A percentile compares a stretch with the other conserved stretches of the same genome.
These are phyloP conservation scores for Anniella stebbinsi DNA, from an alignment of 2,797 vertebrate genomes.

Conservation along the genomic window DNA sequence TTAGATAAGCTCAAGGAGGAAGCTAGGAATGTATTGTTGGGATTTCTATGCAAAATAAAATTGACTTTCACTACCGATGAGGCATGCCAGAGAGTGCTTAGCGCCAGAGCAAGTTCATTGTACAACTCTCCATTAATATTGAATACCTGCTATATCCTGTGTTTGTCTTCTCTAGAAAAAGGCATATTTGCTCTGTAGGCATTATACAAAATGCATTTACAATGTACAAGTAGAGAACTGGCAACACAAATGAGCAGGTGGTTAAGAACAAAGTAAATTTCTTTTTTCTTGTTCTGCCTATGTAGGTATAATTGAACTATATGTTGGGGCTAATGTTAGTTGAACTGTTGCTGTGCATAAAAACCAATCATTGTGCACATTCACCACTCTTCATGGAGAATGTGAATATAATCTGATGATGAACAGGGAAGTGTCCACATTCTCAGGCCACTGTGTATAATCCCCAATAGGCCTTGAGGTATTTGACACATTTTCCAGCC, in stretches of 20 bases:
- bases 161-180: constrained; percentile 23
- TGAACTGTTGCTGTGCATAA: no score
- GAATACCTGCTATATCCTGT: constrained; percentile 18
- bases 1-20: background rate
- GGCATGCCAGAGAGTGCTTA: background rate
- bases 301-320: background rate
- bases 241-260: background rate
- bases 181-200: constrained; percentile 27
- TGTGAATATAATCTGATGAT: background rate
- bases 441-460: no score
- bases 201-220: constrained; percentile 32
- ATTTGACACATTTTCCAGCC: no score
- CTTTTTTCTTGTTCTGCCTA: background rate
- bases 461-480: no score
- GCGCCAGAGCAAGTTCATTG: constrained; percentile 6
- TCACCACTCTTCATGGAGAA: background rate
- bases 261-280: background rate
- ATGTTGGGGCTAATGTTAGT: no score
- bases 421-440: no score
- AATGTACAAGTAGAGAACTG: background rate
- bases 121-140: background rate
- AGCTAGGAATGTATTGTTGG: background rate
- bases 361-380: no score
- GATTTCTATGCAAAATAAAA: constrained; percentile 20
- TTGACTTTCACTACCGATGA: constrained; percentile 28